Evolutionary conservation across 2,888 invertebrate genomes (phyloP).

Genomic region (Eucera pruinosa): DNA sequence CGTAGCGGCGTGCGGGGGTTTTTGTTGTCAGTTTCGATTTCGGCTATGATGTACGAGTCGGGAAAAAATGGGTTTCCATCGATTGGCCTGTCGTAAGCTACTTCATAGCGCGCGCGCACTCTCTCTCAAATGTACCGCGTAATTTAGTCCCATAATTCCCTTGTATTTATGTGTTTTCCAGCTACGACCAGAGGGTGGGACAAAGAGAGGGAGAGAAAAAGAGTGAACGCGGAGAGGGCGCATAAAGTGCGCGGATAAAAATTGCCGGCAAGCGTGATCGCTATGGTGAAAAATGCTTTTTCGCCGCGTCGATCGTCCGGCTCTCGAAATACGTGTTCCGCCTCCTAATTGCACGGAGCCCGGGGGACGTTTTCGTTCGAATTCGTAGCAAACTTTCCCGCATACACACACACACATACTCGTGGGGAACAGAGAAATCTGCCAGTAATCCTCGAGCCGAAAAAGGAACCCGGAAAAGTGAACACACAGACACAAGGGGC

Average conservation of each 20-base stretch:
- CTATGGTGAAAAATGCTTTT: slow-evolving; percentile 36
- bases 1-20: slow-evolving; percentile 52
- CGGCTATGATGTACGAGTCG: slow-evolving; percentile 67
- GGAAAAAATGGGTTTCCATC: slow-evolving; percentile 61
- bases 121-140: slow-evolving; percentile 47
- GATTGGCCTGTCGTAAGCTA: slow-evolving; percentile 56
- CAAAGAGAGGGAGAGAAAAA: background rate
- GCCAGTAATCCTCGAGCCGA: slow-evolving; percentile 1
- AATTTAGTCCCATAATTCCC: slow-evolving; percentile 54
- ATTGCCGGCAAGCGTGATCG: slow-evolving; percentile 26
- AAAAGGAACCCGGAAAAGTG: slow-evolving; percentile 30
- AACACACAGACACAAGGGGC: slow-evolving; percentile 12
- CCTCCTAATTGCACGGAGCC: slow-evolving; percentile 37
- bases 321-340: slow-evolving; percentile 31
- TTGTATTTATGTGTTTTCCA: slow-evolving; percentile 46
- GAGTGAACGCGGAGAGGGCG: slow-evolving; percentile 2
- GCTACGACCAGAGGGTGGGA: slow-evolving; percentile 6
- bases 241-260: slow-evolving; percentile 31
- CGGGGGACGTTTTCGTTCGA: slow-evolving; percentile 15
- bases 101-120: slow-evolving; percentile 37
- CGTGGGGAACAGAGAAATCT: slow-evolving; percentile 33
- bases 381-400: slow-evolving; percentile 27
- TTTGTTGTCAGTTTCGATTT: slow-evolving; percentile 70
- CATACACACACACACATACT: too few species aligned
- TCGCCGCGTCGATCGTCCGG: slow-evolving; percentile 32